These are phyloP conservation scores for Drosophila leonis DNA, from an alignment of 2,888 invertebrate species.

Conservation along the genomic window DNA sequence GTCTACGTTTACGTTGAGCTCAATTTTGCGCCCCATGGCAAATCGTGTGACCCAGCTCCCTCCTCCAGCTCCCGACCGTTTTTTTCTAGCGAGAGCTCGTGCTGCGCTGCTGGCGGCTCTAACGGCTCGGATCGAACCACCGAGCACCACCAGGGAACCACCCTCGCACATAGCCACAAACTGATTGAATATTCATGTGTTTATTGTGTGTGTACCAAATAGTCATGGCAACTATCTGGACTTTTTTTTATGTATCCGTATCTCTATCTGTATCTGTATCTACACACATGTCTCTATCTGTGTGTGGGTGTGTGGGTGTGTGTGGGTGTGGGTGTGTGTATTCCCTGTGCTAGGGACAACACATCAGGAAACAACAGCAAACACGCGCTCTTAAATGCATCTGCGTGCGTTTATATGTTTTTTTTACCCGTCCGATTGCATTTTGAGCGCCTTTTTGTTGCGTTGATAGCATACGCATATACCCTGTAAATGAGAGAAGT, in stretches of 20 bases:
- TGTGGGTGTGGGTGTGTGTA: not conserved
- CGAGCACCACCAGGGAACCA: slow-evolving; percentile 25
- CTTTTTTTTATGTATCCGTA: slow-evolving; percentile 25
- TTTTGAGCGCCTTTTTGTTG: slow-evolving; percentile 2
- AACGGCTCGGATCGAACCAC: slow-evolving; percentile 51
- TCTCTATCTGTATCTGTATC: slow-evolving; percentile 27
- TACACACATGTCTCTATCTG: slow-evolving; percentile 11
- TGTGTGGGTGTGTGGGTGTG: slow-evolving; percentile 3
- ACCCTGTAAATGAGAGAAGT: slow-evolving; percentile 2
- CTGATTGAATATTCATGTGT: slow-evolving; percentile 63
- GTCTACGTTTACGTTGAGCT: slow-evolving; percentile 39
- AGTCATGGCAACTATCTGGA: slow-evolving; percentile 76
- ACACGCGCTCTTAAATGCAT: slow-evolving; percentile 70
- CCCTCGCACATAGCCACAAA: slow-evolving; percentile 47
- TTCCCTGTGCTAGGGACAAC: slow-evolving; percentile 49
- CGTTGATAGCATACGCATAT: not conserved
- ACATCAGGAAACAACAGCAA: slow-evolving; percentile 45
- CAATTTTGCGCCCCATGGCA: slow-evolving; percentile 48
- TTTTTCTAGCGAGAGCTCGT: not conserved
- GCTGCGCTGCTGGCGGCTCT: slow-evolving; percentile 28
- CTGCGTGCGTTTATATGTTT: slow-evolving; percentile 62
- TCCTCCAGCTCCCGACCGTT: slow-evolving; percentile 5
- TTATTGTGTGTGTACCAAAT: slow-evolving; percentile 39
- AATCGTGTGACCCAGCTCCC: slow-evolving; percentile 26
- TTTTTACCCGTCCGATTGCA: slow-evolving; percentile 31